A percentile compares a stretch with the other conserved stretches of the same genome.
Evolutionary conservation across 2,113 vertebrate genomes (phyloP).

Genomic region (Mus musculus): GRCm39 chr1:184670501-184671000

Average conservation of each 20-base stretch:
- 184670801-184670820: not conserved
- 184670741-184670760: not conserved
- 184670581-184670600: not conserved
- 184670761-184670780: not conserved
- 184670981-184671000: not conserved
- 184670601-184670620: not conserved
- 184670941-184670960: not conserved
- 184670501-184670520: not conserved
- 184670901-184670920: not conserved
- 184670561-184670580: not conserved
- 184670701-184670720: not conserved
- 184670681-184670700: not conserved
- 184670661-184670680: not conserved
- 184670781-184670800: not conserved
- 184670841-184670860: not conserved
- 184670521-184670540: not conserved
- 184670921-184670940: not conserved
- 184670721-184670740: not conserved
- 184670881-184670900: not conserved
- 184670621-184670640: not conserved
- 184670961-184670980: not conserved
- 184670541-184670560: not conserved
- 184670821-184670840: not conserved
- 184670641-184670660: not conserved
- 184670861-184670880: not conserved